These are phyloP conservation scores for Eunapius fragilis DNA, from an alignment of 37 sponge, comb jelly and placozoan genomes.

Conservation along the genomic window DNA sequence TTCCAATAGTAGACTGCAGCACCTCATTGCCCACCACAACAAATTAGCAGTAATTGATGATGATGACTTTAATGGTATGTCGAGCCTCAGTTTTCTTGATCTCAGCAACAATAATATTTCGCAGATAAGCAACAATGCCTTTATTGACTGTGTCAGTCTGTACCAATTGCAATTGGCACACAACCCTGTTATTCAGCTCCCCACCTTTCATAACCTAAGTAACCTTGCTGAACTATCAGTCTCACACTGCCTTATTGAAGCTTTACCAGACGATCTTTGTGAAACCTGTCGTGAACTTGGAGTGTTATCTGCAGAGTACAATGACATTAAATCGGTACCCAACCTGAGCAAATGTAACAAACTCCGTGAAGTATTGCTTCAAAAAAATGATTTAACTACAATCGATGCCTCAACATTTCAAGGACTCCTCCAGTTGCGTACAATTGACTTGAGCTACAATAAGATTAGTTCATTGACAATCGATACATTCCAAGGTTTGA, in stretches of 20 bases:
- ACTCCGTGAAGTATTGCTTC: background rate
- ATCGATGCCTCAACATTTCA: background rate
- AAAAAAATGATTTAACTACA: background rate
- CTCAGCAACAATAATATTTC: slow-evolving; percentile 25
- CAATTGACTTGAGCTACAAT: slow-evolving; percentile 17
- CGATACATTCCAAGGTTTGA: background rate
- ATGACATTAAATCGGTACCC: slow-evolving; percentile 7
- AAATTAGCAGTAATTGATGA: background rate
- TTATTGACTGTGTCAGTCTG: slow-evolving; percentile 6
- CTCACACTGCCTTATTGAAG: slow-evolving; percentile 1
- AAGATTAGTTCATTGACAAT: slow-evolving; percentile 2
- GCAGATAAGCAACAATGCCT: slow-evolving; percentile 17
- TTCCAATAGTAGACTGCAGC: background rate
- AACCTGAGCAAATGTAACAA: slow-evolving; percentile 10
- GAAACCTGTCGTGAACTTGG: background rate
- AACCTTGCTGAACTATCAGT: slow-evolving; percentile 6
- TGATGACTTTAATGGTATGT: slow-evolving; percentile 2
- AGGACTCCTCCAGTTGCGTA: background rate
- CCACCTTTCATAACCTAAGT: slow-evolving; percentile 17
- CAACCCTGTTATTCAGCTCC: slow-evolving; percentile 7
- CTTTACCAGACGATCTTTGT: slow-evolving; percentile 47
- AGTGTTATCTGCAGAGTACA: slow-evolving; percentile 10
- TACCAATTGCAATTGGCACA: slow-evolving; percentile 14
- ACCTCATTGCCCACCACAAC: background rate
- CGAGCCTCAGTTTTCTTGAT: background rate